These are phyloP conservation scores for Pinctada fucata DNA, from an alignment of 2,888 invertebrate genomes.

Conservation along the genomic window DNA sequence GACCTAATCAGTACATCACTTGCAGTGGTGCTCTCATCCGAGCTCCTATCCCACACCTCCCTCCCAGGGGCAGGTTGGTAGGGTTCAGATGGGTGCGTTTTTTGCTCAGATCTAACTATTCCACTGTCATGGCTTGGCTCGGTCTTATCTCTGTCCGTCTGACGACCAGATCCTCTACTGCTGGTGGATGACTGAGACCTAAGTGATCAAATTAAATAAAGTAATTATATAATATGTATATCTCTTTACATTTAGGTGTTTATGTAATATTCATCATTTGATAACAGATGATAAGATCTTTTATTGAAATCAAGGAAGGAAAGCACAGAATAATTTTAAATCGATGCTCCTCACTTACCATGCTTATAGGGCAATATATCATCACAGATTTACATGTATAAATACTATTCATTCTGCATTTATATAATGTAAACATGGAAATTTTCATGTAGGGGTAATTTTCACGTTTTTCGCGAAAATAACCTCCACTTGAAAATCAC, in stretches of 20 bases:
- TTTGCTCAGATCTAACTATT: slow-evolving; percentile 52
- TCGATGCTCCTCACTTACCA: no score
- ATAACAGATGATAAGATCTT: no score
- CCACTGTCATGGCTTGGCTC: slow-evolving; percentile 55
- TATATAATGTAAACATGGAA: no score
- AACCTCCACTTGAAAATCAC: no score
- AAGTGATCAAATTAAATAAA: not conserved
- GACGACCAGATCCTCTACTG: slow-evolving; percentile 8
- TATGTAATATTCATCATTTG: not conserved
- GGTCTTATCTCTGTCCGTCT: slow-evolving; percentile 3
- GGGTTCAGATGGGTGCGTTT: slow-evolving; percentile 42
- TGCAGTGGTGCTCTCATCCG: slow-evolving; percentile 62
- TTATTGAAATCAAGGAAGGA: no score
- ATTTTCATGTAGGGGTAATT: no score
- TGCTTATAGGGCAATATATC: no score
- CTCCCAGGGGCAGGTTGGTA: slow-evolving; percentile 30
- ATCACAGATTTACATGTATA: no score
- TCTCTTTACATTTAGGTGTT: not conserved
- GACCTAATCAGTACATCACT: slow-evolving; percentile 63
- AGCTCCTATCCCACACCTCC: slow-evolving; percentile 44
- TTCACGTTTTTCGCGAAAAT: no score
- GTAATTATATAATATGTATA: not conserved
- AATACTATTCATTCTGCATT: no score
- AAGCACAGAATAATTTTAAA: no score
- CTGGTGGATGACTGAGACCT: slow-evolving; percentile 7